Percentiles rank a stretch among this genome's conserved stretches.
phyloP scores from a whole-genome alignment of 37 sponge, comb jelly and placozoan species.

The Crambe crambe region DNA sequence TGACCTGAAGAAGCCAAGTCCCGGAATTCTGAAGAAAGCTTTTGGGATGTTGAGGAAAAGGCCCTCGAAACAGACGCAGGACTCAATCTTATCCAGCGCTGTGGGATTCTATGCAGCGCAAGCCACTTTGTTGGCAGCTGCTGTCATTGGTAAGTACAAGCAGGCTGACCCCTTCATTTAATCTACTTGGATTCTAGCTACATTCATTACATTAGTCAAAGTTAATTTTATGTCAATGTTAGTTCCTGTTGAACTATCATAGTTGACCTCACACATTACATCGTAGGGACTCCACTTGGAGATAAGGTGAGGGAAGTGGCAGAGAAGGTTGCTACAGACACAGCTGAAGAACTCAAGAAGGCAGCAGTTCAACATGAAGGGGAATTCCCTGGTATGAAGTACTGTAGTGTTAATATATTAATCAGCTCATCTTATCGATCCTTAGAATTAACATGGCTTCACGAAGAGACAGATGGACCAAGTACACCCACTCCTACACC shows the following conservation, averaged over 20 bases:
- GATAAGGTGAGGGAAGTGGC: constrained; percentile 65
- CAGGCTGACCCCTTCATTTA: too few species aligned
- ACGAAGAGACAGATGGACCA: constrained; percentile 14
- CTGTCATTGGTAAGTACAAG: constrained; percentile 61
- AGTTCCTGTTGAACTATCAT: too few species aligned
- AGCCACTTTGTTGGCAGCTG: constrained; percentile 63
- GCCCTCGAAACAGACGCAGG: constrained; percentile 1
- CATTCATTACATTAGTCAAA: too few species aligned
- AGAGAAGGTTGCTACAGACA: constrained; percentile 62
- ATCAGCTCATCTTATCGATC: too few species aligned
- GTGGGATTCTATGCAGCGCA: constrained; percentile 74
- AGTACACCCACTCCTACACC: constrained; percentile 30
- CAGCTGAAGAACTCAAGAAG: constrained; percentile 58
- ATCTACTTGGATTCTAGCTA: too few species aligned
- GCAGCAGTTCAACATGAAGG: constrained; percentile 13
- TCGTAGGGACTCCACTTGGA: constrained; percentile 66
- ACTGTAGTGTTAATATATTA: neutral
- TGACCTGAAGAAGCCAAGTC: neutral
- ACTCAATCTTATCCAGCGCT: constrained; percentile 50
- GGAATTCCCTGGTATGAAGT: constrained; percentile 37
- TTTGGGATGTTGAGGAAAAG: constrained; percentile 38
- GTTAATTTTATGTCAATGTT: too few species aligned
- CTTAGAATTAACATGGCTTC: constrained; percentile 56
- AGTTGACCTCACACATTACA: too few species aligned
- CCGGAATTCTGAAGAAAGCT: constrained; percentile 31